Percentiles rank a stretch among this genome's conserved stretches.
Conservation (phyloP, 2,888 invertebrate genomes). For the Iphiclides podalirius region DNA sequence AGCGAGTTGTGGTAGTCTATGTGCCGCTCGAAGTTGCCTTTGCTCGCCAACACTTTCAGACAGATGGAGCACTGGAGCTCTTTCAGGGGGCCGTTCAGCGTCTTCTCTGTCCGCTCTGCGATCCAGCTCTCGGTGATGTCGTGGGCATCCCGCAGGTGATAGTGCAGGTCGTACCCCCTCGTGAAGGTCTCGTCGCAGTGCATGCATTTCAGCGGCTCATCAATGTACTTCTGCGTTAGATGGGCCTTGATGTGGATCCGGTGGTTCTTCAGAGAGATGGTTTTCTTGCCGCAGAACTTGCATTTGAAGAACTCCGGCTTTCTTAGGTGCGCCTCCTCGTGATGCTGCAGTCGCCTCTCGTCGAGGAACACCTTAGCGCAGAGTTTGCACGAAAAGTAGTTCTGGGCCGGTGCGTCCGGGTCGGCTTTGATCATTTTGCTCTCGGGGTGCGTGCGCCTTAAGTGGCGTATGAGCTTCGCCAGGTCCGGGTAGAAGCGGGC, state of each 20-base stretch:
- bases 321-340: constrained; percentile 63
- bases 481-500: constrained; percentile 61
- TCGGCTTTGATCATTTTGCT: constrained; percentile 76
- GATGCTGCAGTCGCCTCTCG: constrained; percentile 54
- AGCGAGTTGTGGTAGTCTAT: constrained; percentile 73
- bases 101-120: constrained; percentile 52
- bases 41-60: constrained; percentile 65
- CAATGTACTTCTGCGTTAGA: constrained; percentile 59
- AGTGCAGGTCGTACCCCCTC: constrained; percentile 64
- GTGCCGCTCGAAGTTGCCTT: constrained; percentile 72
- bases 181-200: constrained; percentile 64
- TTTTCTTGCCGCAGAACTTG: constrained; percentile 71
- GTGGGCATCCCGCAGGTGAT: constrained; percentile 66
- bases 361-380: constrained; percentile 70
- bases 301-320: constrained; percentile 70
- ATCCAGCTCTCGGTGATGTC: constrained; percentile 67
- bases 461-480: constrained; percentile 67
- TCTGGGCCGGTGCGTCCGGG: constrained; percentile 66
- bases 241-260: constrained; percentile 66
- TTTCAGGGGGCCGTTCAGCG: constrained; percentile 56
- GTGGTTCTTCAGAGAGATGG: constrained; percentile 61
- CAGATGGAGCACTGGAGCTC: constrained; percentile 73
- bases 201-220: constrained; percentile 62
- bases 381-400: constrained; percentile 62
- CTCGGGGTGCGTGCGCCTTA: constrained; percentile 68